Conservation (phyloP, 2,888 invertebrate genomes). For the Drosophila testacea region DNA sequence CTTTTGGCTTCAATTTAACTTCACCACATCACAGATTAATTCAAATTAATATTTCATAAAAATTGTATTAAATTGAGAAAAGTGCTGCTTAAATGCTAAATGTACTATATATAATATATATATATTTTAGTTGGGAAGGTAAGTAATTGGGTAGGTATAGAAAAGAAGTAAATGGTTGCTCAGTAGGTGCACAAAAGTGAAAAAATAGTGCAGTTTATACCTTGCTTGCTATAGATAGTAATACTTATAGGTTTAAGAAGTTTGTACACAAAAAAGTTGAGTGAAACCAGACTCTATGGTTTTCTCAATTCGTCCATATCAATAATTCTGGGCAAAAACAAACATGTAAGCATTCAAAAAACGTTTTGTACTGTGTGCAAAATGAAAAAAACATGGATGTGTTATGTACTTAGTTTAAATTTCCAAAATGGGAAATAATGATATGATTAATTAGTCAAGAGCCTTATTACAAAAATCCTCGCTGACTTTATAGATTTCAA, state of each 20-base stretch:
- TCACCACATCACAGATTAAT: slow-evolving; percentile 81
- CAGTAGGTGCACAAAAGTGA: slow-evolving; percentile 71
- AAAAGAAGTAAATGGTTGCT: slow-evolving; percentile 62
- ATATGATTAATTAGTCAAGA: slow-evolving; percentile 45
- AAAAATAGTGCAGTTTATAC: slow-evolving; percentile 70
- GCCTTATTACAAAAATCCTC: slow-evolving; percentile 63
- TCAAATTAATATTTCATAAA: slow-evolving; percentile 38
- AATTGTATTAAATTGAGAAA: slow-evolving; percentile 32
- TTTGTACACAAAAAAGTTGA: slow-evolving; percentile 57
- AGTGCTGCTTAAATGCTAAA: slow-evolving; percentile 72
- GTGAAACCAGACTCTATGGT: slow-evolving; percentile 8
- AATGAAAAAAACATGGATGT: slow-evolving; percentile 41
- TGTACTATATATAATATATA: slow-evolving; percentile 19
- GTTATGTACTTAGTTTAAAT: slow-evolving; percentile 38
- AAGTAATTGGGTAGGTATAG: slow-evolving; percentile 31
- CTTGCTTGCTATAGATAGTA: slow-evolving; percentile 65
- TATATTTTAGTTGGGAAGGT: slow-evolving; percentile 13
- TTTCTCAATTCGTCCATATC: slow-evolving; percentile 10
- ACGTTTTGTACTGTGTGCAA: slow-evolving; percentile 62
- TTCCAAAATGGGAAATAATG: slow-evolving; percentile 7
- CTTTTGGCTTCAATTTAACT: slow-evolving; percentile 67
- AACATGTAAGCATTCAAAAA: slow-evolving; percentile 82
- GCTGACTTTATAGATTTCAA: slow-evolving; percentile 64
- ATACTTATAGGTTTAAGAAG: slow-evolving; percentile 63
- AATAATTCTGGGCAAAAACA: slow-evolving; percentile 69